Percentiles rank a stretch among this genome's conserved stretches.
phyloP scores from a whole-genome alignment of 1,140 invertebrate species.

The Mizuhopecten yessoensis region DNA sequence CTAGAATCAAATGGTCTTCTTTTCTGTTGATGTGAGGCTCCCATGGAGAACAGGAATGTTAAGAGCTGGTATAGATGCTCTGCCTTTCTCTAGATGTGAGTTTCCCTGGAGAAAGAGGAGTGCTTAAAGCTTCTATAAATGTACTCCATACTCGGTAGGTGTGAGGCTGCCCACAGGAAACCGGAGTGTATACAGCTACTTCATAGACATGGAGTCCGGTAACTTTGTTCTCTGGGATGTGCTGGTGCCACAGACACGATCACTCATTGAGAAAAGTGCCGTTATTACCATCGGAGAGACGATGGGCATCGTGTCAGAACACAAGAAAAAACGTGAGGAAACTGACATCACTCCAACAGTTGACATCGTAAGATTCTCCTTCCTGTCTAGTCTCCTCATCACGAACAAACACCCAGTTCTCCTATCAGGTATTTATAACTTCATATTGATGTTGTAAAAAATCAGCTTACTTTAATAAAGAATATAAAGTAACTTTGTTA shows the following conservation, averaged over 20 bases:
- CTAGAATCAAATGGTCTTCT: no score
- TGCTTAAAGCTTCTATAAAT: no score
- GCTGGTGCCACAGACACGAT: constrained; percentile 81
- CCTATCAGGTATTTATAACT: constrained; percentile 76
- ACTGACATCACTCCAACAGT: constrained; percentile 81
- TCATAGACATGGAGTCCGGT: constrained; percentile 82
- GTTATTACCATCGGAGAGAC: constrained; percentile 81
- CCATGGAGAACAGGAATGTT: no score
- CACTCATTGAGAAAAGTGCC: constrained; percentile 81
- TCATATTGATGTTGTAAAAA: no score
- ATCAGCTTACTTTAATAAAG: no score
- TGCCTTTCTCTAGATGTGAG: constrained; percentile 76
- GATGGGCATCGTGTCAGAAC: constrained; percentile 75
- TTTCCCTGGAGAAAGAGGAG: constrained; percentile 80
- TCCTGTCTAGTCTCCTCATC: constrained; percentile 80
- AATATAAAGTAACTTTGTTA: no score
- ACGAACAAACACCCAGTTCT: constrained; percentile 81
- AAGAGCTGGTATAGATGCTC: not conserved
- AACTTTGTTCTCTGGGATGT: constrained; percentile 82
- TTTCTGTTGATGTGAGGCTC: no score
- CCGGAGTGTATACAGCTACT: constrained; percentile 82
- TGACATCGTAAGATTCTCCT: constrained; percentile 82
- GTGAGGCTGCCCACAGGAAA: constrained; percentile 82
- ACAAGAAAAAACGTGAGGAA: constrained; percentile 74
- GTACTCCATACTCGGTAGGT: constrained; percentile 67